These are phyloP conservation scores for Elgonia sp. DNA, from an alignment of 2,888 invertebrate genomes.

Conservation along the genomic window DNA sequence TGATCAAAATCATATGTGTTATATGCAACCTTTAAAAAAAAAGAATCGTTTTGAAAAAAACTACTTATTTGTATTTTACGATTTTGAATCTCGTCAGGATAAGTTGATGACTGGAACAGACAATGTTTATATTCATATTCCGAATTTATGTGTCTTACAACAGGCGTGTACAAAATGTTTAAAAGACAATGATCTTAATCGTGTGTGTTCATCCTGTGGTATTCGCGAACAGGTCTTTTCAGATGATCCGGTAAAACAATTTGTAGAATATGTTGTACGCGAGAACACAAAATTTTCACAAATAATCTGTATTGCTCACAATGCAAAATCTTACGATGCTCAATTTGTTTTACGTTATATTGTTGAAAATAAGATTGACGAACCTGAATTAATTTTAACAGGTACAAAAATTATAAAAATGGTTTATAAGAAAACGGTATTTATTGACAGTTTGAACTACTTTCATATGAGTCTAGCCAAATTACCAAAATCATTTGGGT, in stretches of 20 bases:
- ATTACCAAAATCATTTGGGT: slow-evolving; percentile 80
- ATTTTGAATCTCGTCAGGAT: too few species aligned
- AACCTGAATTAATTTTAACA: slow-evolving; percentile 75
- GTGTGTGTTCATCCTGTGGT: slow-evolving; percentile 14
- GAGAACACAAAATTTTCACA: slow-evolving; percentile 8
- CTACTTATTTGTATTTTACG: slow-evolving; percentile 33
- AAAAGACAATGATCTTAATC: slow-evolving; percentile 14
- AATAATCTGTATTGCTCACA: slow-evolving; percentile 67
- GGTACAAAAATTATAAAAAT: slow-evolving; percentile 76
- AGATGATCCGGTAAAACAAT: too few species aligned
- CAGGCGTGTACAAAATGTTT: slow-evolving; percentile 82
- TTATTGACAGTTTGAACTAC: slow-evolving; percentile 73
- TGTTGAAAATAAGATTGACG: not conserved
- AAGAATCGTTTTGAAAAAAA: not conserved
- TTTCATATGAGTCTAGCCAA: slow-evolving; percentile 79
- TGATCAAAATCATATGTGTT: slow-evolving; percentile 17
- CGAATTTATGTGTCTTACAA: too few species aligned
- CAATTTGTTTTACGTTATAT: slow-evolving; percentile 27
- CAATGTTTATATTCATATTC: slow-evolving; percentile 21
- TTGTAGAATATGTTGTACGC: slow-evolving; percentile 44
- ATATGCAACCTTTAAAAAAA: slow-evolving; percentile 9
- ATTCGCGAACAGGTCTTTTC: slow-evolving; percentile 55
- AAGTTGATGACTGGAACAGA: slow-evolving; percentile 30
- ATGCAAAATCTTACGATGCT: slow-evolving; percentile 35
- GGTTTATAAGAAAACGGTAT: slow-evolving; percentile 64